Evolutionary conservation across 2,888 invertebrate genomes (phyloP).

Genomic region (Noctua comes): DNA sequence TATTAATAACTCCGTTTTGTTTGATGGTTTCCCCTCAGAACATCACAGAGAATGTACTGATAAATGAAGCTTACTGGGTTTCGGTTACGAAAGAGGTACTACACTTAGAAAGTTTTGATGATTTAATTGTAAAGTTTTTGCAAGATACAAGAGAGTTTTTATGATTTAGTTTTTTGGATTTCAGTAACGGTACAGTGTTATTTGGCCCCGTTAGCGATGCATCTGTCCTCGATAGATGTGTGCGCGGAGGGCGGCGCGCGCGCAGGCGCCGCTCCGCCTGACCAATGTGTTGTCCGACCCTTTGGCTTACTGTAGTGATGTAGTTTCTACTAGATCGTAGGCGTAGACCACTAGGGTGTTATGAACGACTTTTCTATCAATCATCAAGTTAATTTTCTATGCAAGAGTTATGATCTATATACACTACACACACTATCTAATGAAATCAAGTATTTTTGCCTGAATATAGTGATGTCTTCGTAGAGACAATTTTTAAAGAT

Average conservation of each 20-base stretch:
- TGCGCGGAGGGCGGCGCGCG: conserved; percentile 77
- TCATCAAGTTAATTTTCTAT: conserved; percentile 88
- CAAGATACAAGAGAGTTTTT: conserved; percentile 89
- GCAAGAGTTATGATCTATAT: conserved; percentile 89
- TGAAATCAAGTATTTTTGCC: conserved; percentile 86
- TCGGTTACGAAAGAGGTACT: conserved; percentile 97
- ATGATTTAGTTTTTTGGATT: conserved; percentile 90
- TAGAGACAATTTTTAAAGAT: conserved; percentile 88
- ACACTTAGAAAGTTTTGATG: conserved; percentile 92
- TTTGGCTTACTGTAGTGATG: conserved; percentile 89
- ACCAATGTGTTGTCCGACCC: conserved; percentile 87
- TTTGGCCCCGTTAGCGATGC: conserved; percentile 91
- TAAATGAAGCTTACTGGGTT: conserved; percentile 98
- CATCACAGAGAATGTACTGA: conserved; percentile 98
- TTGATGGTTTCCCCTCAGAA: conserved; percentile 95
- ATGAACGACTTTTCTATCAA: conserved; percentile 89
- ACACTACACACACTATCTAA: conserved; percentile 88
- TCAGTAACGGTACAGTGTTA: conserved; percentile 90
- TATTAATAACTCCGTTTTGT: conserved; percentile 89
- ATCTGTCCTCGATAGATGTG: conserved; percentile 90
- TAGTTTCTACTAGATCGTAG: conserved; percentile 89
- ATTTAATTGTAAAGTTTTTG: conserved; percentile 90
- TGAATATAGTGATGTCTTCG: conserved; percentile 89
- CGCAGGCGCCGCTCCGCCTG: conserved; percentile 75
- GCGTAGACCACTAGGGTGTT: conserved; percentile 90